phyloP scores from a whole-genome alignment of 2,888 invertebrate genomes.

The Nudaria mundana region DNA sequence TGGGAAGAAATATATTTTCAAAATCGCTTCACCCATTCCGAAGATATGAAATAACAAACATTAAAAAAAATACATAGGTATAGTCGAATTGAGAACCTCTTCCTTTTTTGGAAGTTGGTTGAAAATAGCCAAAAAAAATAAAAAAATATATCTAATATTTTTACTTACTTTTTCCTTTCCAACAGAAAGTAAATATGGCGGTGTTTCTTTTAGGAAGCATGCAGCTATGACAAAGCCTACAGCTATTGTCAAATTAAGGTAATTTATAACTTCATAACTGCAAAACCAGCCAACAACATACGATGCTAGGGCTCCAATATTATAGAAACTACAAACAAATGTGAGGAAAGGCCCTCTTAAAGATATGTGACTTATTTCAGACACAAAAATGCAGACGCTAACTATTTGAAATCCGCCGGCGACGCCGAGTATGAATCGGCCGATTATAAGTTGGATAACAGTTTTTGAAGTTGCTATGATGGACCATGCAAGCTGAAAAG shows the following conservation, averaged over 20 bases:
- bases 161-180: constrained; percentile 39
- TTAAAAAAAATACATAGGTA: no score
- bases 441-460: constrained; percentile 48
- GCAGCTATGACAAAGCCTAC: constrained; percentile 29
- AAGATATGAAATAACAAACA: no score
- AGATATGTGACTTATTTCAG: constrained; percentile 64
- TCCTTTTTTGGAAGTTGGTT: neutral
- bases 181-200: constrained; percentile 32
- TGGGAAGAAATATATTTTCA: no score
- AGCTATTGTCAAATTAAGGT: constrained; percentile 27
- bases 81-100: no score
- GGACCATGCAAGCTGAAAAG: constrained; percentile 44
- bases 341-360: constrained; percentile 32
- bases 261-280: constrained; percentile 39
- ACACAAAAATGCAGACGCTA: constrained; percentile 70
- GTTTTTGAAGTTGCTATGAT: constrained; percentile 35
- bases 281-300: constrained; percentile 42
- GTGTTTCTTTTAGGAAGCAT: constrained; percentile 37
- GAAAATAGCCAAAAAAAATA: neutral
- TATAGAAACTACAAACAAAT: constrained; percentile 22
- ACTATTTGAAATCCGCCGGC: constrained; percentile 52
- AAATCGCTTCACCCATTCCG: no score
- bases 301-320: constrained; percentile 33
- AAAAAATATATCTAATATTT: neutral
- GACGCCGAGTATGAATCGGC: constrained; percentile 73